Evolutionary conservation across 2,888 invertebrate genomes (phyloP), one percentile per base, ranked within the genome.

Genomic region (Netelia inedita): DNA sequence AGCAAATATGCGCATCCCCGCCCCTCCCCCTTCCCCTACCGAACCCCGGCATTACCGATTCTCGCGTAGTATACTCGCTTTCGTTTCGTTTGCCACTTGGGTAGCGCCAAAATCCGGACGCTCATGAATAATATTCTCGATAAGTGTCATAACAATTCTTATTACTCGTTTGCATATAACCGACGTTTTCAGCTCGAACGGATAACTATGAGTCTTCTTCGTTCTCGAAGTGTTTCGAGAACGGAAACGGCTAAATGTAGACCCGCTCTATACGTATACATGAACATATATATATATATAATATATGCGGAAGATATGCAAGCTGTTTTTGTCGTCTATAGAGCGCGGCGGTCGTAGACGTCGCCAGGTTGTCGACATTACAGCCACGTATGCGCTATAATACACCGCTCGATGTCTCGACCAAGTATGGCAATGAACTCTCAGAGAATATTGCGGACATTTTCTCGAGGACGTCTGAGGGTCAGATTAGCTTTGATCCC

Each of bases 321-420:
- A 78, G 68, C 76, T 73, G 78, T 84, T 84, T 83, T 81, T 78
- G 72, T 68, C 72, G 66, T 19, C 59, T 66, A 46, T 66, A 68
- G 66, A 72, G 59, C 53, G 59, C 53, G 35, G 80, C 28, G 57
- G 35, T 71, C 46, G 72, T 74, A 43, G 69, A 50, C 61, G 83
- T 66, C 80, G 81, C 84, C 84, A 80, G 76, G 46, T 72, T 84
- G 80, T 74, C 84, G 84, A 80, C 76, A 81, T 84, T 81, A 78
- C 35, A 68, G 59, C 57, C 71, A 73, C 73, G 65, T 55, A 14
- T 57, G 50, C 53, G 28, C 28, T 28, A 28, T 28, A 28, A 28
- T 71, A 43, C 41, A 71, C 41, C 21, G 68, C 73, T 73, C 80
- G 43, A 84, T 53, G 61, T 14, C 57, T 73, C 50, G 43, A 80